phyloP scores from a whole-genome alignment of 2,113 vertebrate genomes.

The Dipodomys ordii region DNA sequence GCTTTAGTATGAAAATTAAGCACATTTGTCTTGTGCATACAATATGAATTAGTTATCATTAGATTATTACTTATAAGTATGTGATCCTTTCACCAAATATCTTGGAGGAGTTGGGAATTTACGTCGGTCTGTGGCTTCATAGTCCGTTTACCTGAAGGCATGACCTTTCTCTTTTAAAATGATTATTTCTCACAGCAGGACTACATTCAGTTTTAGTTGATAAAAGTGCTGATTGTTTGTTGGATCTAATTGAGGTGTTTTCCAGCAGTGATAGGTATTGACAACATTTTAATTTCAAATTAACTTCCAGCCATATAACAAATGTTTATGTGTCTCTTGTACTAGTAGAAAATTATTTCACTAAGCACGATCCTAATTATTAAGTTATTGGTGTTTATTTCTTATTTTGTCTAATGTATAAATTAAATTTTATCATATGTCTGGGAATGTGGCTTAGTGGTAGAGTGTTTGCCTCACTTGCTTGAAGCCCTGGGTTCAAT shows the following conservation, averaged over 20 bases:
- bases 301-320: background rate
- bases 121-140: background rate
- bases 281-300: slow-evolving; percentile 43
- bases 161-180: background rate
- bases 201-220: background rate
- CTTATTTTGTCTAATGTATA: background rate
- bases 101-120: background rate
- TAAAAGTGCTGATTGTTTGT: slow-evolving; percentile 42
- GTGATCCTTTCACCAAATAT: background rate
- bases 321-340: background rate
- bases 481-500: too few species aligned
- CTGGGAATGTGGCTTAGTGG: too few species aligned
- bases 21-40: background rate
- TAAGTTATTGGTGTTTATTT: background rate
- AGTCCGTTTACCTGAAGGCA: background rate
- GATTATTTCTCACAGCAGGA: background rate
- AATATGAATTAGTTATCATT: background rate
- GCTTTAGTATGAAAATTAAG: background rate
- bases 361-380: background rate
- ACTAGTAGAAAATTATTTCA: background rate
- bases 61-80: background rate
- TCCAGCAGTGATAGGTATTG: background rate
- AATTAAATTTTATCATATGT: background rate
- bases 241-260: slow-evolving; percentile 31
- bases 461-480: too few species aligned